A percentile compares a stretch with the other conserved stretches of the same genome.
Conservation (phyloP, 2,888 invertebrate species). For the Lasioglossum malachurum region DNA sequence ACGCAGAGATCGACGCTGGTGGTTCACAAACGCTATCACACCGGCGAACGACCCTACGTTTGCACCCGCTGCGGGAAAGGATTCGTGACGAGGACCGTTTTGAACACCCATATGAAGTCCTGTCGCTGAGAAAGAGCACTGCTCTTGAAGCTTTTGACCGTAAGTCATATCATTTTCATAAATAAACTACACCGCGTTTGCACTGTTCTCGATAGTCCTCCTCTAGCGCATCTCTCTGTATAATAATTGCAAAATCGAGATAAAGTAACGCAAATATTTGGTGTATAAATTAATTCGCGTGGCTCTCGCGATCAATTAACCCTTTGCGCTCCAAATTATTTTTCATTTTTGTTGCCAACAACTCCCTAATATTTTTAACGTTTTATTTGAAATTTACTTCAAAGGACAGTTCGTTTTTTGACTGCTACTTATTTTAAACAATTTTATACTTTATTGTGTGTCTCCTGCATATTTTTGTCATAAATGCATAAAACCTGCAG, state of each 20-base stretch:
- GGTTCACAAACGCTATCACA: conserved; percentile 86
- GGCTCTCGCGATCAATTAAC: neutral
- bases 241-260: neutral
- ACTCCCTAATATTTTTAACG: no score
- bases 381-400: no score
- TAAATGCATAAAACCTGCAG: no score
- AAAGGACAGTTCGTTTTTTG: no score
- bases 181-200: neutral
- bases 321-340: no score
- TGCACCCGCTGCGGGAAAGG: conserved; percentile 87
- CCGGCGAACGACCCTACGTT: conserved; percentile 86
- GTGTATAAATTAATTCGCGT: no score
- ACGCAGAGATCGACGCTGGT: conserved; percentile 87
- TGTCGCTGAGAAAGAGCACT: conserved; percentile 55
- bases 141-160: neutral
- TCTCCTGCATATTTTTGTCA: no score
- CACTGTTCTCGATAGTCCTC: neutral
- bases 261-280: neutral
- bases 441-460: no score
- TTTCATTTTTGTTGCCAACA: no score
- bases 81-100: conserved; percentile 87
- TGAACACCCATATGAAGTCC: conserved; percentile 86
- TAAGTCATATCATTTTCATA: neutral
- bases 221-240: neutral
- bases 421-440: no score